phyloP scores from a whole-genome alignment of 1,140 invertebrate genomes.

The Phenacoccus solenopsis region DNA sequence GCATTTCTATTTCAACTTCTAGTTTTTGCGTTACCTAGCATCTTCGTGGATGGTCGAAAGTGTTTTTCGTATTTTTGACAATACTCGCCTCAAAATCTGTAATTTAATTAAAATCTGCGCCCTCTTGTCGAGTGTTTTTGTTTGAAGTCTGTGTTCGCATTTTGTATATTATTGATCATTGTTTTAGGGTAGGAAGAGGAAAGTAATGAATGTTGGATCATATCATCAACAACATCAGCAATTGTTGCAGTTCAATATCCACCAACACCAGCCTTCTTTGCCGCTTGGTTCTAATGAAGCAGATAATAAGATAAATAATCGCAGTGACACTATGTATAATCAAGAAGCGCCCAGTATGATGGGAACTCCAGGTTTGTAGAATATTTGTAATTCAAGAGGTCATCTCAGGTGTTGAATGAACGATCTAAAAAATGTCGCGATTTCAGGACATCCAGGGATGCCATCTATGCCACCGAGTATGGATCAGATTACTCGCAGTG shows the following conservation, averaged over 20 bases:
- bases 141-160: no score
- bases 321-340: background rate
- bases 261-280: slow-evolving; percentile 28
- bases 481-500: background rate
- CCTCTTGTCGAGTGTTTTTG: no score
- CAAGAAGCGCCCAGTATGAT: background rate
- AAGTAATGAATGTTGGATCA: background rate
- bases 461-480: background rate
- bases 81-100: no score
- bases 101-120: no score
- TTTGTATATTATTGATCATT: no score
- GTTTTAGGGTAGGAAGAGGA: no score
- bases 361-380: background rate
- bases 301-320: background rate
- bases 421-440: background rate
- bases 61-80: no score
- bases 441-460: background rate
- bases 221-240: slow-evolving; percentile 17
- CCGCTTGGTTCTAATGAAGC: background rate
- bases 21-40: no score
- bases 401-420: no score
- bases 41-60: no score
- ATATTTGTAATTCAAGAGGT: no score
- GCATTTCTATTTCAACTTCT: no score
- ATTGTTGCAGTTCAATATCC: slow-evolving; percentile 22